phyloP scores from a whole-genome alignment of 2,113 vertebrate species.

The Tenrec ecaudatus region DNA sequence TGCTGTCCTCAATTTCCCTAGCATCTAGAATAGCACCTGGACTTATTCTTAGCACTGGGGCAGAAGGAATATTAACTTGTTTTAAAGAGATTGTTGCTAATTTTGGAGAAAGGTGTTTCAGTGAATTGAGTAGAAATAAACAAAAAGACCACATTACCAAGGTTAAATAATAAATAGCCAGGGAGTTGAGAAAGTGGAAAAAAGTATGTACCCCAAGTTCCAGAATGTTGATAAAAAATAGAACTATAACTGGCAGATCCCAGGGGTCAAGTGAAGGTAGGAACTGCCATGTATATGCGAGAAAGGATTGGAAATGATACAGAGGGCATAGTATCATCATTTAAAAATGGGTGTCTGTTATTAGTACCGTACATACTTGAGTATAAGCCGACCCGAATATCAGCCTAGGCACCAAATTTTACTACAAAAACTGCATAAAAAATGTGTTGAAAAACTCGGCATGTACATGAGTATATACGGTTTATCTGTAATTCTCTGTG shows the following conservation, averaged over 20 bases:
- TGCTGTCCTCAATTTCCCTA: not conserved
- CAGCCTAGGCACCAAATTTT: too few species aligned
- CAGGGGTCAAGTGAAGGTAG: not conserved
- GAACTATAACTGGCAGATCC: not conserved
- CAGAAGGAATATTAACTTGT: not conserved
- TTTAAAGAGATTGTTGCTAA: not conserved
- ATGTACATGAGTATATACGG: too few species aligned
- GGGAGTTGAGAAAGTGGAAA: not conserved
- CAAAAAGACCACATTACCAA: constrained; percentile 29
- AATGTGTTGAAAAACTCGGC: too few species aligned
- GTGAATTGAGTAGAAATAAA: not conserved
- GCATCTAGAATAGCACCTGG: not conserved
- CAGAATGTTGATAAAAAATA: not conserved
- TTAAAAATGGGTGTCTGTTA: not conserved
- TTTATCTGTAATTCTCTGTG: not conserved
- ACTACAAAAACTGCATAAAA: too few species aligned
- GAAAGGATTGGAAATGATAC: not conserved
- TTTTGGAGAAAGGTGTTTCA: constrained; percentile 12
- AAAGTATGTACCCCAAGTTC: not conserved
- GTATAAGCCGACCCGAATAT: too few species aligned
- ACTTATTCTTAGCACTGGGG: not conserved
- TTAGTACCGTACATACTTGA: not conserved
- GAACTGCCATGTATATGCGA: not conserved
- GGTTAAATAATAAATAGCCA: not conserved
- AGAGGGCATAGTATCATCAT: not conserved